Evolutionary conservation across 1,140 invertebrate species (phyloP), one percentile per base, ranked within the genome.

Genomic region (Melanaphis sacchari): DNA sequence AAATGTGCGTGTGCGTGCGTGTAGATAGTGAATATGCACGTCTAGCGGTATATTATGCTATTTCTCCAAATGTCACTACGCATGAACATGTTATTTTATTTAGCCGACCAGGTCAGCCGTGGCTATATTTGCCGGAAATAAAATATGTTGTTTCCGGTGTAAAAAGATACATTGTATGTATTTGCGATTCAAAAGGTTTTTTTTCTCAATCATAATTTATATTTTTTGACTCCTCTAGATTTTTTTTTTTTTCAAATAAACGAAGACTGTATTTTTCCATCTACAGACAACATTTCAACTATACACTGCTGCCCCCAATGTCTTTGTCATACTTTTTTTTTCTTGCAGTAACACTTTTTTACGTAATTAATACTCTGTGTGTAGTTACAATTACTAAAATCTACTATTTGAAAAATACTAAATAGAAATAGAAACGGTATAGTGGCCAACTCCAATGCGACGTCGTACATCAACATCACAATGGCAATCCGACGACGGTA

Each of bases 11-110:
- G 11, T 41, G 24, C 26, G 82, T 21, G 9, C 9, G 85, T 88
- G 85, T 49, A 31, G 31, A 22, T 24, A 88, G 15, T 49, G 46
- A 18, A 52, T 24, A 36, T 24, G 3, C 21, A 88, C 87, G 36
- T 54, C 46, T 52, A 52, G 36, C 49, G 36, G 41, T 46, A 43
- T 24, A 89, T 26, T 24, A 89, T 26, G 46, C 46, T 38, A 89
- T 89, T 89, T 89, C 36, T 89, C 46, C 88, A 46, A 89, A 52
- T 89, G 46, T 89, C 88, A 54, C 88, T 89, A 26, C 49, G 36
- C 46, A 54, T 52, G 46, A 89, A 52, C n/a, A 36, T 89, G 87
- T 89, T 46, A 88, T 89, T 89, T 89, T 54, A 22, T 89, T 54
- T 88, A 31, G 18, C 21, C 85, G n/a, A 38, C 43, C 87, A 36